Percentiles rank a stretch among this genome's conserved stretches.
Conservation (phyloP, 1,140 invertebrate genomes). For the Yoshiicerus persimilis region DNA sequence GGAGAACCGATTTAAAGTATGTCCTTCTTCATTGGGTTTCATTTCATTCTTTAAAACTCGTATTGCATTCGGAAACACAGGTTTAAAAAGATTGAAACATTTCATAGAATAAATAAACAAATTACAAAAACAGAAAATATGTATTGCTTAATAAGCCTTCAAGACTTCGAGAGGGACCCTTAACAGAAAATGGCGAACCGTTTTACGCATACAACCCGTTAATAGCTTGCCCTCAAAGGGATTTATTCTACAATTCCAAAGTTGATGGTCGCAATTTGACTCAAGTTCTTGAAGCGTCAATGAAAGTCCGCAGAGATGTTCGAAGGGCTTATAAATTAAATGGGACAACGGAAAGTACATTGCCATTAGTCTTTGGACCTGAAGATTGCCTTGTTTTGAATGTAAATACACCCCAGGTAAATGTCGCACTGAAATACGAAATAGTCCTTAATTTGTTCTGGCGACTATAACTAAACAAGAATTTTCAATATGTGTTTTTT, state of each 20-base stretch:
- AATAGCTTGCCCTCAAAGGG: background rate
- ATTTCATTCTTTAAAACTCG: too few species aligned
- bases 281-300: background rate
- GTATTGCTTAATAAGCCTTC: too few species aligned
- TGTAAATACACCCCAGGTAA: constrained; percentile 13
- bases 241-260: background rate
- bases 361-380: background rate
- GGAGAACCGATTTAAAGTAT: constrained; percentile 11
- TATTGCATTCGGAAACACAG: too few species aligned
- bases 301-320: background rate
- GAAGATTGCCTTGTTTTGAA: constrained; percentile 11
- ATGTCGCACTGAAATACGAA: background rate
- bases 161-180: background rate
- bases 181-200: background rate
- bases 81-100: too few species aligned
- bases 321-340: background rate
- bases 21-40: too few species aligned
- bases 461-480: too few species aligned
- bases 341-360: background rate
- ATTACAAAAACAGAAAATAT: too few species aligned
- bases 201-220: background rate
- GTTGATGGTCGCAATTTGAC: background rate
- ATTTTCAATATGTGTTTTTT: too few species aligned
- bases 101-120: too few species aligned
- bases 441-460: too few species aligned